Conservation (phyloP, 2,888 invertebrate genomes). For the Mimumesa dahlbomi region DNA sequence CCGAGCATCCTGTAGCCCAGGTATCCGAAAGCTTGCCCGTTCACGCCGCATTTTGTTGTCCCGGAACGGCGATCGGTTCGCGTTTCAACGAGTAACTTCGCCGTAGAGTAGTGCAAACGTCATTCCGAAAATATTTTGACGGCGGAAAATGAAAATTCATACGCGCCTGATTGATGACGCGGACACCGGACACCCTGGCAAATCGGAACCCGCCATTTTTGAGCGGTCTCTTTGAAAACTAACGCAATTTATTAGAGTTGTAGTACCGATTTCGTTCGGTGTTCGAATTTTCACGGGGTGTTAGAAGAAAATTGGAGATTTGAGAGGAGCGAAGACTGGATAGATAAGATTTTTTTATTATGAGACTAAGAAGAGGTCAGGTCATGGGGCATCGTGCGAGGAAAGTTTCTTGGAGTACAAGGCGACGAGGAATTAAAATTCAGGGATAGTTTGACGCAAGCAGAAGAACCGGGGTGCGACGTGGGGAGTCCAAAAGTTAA, state of each 20-base stretch:
- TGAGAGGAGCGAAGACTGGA: no score
- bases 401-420: no score
- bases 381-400: no score
- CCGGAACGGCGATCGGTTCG: constrained; percentile 33
- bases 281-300: no score
- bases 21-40: constrained; percentile 66
- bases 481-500: constrained; percentile 67
- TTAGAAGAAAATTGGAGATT: no score
- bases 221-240: no score
- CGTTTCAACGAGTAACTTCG: constrained; percentile 17
- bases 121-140: constrained; percentile 76
- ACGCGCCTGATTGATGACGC: constrained; percentile 54
- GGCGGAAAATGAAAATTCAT: constrained; percentile 55
- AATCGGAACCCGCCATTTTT: no score
- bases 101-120: constrained; percentile 56
- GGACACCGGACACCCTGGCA: no score
- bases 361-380: no score
- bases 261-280: no score
- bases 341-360: no score
- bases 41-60: constrained; percentile 63
- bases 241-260: no score
- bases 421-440: constrained; percentile 20
- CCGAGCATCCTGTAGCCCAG: constrained; percentile 70
- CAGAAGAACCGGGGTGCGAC: constrained; percentile 39
- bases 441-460: constrained; percentile 13